Evolutionary conservation across 2,113 vertebrate genomes (phyloP), one percentile per base, ranked within the genome.

Genomic region (Dendropsophus ebraccatus): DNA sequence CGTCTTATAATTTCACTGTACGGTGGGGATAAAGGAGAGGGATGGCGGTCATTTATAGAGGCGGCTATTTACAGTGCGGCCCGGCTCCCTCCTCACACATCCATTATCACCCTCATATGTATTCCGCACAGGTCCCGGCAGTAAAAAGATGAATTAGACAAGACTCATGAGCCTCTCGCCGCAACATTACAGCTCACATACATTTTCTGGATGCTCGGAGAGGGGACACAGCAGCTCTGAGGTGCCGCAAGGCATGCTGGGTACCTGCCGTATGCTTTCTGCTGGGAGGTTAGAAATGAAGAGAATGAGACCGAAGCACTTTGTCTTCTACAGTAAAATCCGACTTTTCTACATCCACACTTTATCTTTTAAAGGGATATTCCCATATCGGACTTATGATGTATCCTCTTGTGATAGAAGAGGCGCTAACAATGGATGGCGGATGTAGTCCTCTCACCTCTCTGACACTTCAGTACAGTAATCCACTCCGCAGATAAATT

Each of bases 11-110:
- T 65, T 28, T 62, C 23, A 8, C 54, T 23, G 47, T 50, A 85
- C 74, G 79, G 69, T 79, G 74, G 73, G 73, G 41, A 85, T 85
- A 67, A 85, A 85, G 54, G 73, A 84, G 83, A 78, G 74, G 7
- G 45, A 85, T 78, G 32, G 74, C 60, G 32, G 49, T 79, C 83
- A 79, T 79, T 85, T 85, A 69, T 9, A 32, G 60, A 41, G n/a
- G 25, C 28, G 28, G 19, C 12, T 85, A 78, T 78, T 85, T 78
- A 85, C 76, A 16, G 54, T 23, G n/a, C 30, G 54, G 74, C 65
- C 23, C 10, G 2, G 70, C 37, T 7, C 13, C 14, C 58, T 13
- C 28, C 49, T 28, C 11, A 35, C 23, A 85, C 74, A 69, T 69
- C 35, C 60, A 54, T 78, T 67, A 78, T 60, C 28, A 14, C 32